Evolutionary conservation across 92 coral and sea anemone genomes (phyloP), one percentile per base, ranked within the genome.

Genomic region (Chrysogorgia sp.): DNA sequence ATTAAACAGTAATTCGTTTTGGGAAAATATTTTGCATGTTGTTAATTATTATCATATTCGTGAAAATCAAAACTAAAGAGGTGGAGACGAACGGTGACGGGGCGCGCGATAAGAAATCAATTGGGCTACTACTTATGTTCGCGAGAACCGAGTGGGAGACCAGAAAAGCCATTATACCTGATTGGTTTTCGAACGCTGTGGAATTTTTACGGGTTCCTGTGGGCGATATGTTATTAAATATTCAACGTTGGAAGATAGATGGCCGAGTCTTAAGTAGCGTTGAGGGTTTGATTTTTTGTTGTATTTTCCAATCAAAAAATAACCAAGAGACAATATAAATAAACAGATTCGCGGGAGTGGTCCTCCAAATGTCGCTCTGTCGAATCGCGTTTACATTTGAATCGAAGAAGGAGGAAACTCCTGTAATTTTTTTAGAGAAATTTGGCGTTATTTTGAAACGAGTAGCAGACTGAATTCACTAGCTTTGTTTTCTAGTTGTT

Each of bases 21-120:
- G 59, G 43, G 79, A 72, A 72, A 72, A 72, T 72, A 72, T 72
- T 72, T 72, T 72, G 64, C 79, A 52, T 72, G 76, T 69, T 37
- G 31, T 72, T 65, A 72, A 72, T 72, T 72, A 72, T 52, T 72
- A 14, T 72, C 58, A 34, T 34, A 72, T 72, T 55, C 29, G 15
- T 34, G 41, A 28, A 52, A 72, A 52, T 52, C 63, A 53, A 52
- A 72, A 72, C 79, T 72, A 55, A 72, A 37, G n/a, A 47, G 34
- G 35, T 15, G 65, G 30, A 53, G 19, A 72, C 26, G 29, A 19
- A 72, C n/a, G n/a, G n/a, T n/a, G n/a, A n/a, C n/a, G n/a, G n/a
- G 34, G 35, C 19, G 64, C 35, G 79, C 79, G 79, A 52, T 72
- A 52, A 72, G 55, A 72, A 52, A 72, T 49, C 64, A 52, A 31